phyloP scores from a whole-genome alignment of 2,888 invertebrate species.

The Melikaiella ostensackeni region DNA sequence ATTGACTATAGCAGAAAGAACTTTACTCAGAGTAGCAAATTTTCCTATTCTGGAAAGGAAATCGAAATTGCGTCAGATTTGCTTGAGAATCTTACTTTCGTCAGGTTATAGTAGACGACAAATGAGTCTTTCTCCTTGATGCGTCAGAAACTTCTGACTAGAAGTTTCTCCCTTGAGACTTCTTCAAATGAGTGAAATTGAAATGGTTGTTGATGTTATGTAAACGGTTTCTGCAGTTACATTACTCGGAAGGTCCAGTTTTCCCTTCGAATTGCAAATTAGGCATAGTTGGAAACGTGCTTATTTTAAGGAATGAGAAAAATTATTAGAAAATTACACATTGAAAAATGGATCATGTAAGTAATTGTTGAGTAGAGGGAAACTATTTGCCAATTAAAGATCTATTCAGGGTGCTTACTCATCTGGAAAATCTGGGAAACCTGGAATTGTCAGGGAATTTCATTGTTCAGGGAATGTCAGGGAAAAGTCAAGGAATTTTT shows the following conservation, averaged over 20 bases:
- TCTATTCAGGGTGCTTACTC: no score
- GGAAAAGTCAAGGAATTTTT: no score
- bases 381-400: no score
- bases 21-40: not conserved
- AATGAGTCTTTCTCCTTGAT: constrained; percentile 6
- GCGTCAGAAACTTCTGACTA: constrained; percentile 8
- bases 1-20: no score
- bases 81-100: not conserved
- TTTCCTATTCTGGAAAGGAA: not conserved
- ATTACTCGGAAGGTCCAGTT: not conserved
- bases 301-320: no score
- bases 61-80: not conserved
- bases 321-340: no score
- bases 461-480: no score
- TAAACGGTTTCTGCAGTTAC: not conserved
- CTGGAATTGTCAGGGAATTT: no score
- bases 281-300: not conserved
- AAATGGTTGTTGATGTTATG: not conserved
- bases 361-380: no score
- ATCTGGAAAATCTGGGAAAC: no score
- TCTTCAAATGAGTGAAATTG: not conserved
- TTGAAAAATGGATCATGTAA: no score
- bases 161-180: constrained; percentile 7
- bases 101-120: not conserved
- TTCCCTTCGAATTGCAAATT: not conserved